Evolutionary conservation across 2,888 invertebrate species (phyloP).

Genomic region (Pegoplata infirma): DNA sequence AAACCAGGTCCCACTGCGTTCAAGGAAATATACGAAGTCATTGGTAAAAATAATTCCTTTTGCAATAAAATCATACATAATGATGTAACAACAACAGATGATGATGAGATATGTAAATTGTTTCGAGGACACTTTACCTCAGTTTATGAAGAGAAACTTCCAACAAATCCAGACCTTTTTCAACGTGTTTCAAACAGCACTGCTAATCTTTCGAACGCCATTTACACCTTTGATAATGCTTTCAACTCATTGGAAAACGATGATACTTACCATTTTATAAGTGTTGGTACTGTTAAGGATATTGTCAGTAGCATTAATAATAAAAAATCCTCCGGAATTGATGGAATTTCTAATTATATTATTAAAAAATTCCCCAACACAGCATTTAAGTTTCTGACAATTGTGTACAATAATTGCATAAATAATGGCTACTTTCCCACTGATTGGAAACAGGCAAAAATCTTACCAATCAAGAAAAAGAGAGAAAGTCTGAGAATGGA

Average conservation of each 20-base stretch:
- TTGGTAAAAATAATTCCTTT: background rate
- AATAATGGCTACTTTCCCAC: slow-evolving; percentile 17
- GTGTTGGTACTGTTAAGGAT: background rate
- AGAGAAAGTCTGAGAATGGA: background rate
- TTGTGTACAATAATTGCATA: slow-evolving; percentile 15
- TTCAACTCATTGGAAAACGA: background rate
- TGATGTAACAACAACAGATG: background rate
- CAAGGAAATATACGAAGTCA: background rate
- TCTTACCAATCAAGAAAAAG: slow-evolving; percentile 12
- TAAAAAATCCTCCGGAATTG: slow-evolving; percentile 1
- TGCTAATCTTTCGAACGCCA: background rate
- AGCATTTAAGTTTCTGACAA: background rate
- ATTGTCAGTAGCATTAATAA: background rate
- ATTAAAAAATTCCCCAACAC: slow-evolving; percentile 4
- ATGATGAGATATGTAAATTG: background rate
- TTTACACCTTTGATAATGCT: background rate
- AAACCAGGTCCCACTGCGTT: background rate
- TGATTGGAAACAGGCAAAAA: background rate
- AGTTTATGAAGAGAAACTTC: background rate
- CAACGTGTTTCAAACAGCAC: background rate
- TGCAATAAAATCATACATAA: background rate
- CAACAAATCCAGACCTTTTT: background rate
- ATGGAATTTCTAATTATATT: background rate
- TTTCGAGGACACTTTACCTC: background rate
- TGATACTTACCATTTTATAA: background rate